Evolutionary conservation across 1,140 invertebrate genomes (phyloP).

Genomic region (Heliothis subflexa): DNA sequence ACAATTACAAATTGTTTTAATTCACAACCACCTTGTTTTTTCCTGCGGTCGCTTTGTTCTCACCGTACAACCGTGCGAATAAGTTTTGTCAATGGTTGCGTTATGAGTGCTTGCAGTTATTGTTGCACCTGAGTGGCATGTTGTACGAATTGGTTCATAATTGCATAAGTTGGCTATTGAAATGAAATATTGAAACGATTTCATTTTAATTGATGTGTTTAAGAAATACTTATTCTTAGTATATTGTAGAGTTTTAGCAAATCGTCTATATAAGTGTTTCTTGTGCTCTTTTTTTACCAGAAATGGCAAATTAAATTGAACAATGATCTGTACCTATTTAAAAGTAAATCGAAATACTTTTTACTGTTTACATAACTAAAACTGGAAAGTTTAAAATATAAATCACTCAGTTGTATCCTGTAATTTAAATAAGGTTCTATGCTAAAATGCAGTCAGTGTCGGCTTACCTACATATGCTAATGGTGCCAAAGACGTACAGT

Average conservation of each 20-base stretch:
- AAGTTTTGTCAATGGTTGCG: constrained; percentile 23
- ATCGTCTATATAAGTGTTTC: too few species aligned
- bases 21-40: neutral
- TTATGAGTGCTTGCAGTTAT: constrained; percentile 4
- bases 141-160: constrained; percentile 1
- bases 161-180: constrained; percentile 1
- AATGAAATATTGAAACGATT: neutral
- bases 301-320: too few species aligned
- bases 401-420: too few species aligned
- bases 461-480: neutral
- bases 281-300: too few species aligned
- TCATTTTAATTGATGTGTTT: neutral
- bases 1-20: constrained; percentile 12
- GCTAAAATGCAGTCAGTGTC: too few species aligned
- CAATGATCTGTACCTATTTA: too few species aligned
- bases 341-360: too few species aligned
- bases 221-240: neutral
- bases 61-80: constrained; percentile 16
- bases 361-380: too few species aligned
- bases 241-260: too few species aligned
- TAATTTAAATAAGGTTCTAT: too few species aligned
- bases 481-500: neutral
- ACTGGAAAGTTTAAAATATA: too few species aligned
- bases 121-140: constrained; percentile 12
- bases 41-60: neutral